Evolutionary conservation across 2,888 invertebrate genomes (phyloP), one percentile per base, ranked within the genome.

Genomic region (Gisinianus flammeolus): DNA sequence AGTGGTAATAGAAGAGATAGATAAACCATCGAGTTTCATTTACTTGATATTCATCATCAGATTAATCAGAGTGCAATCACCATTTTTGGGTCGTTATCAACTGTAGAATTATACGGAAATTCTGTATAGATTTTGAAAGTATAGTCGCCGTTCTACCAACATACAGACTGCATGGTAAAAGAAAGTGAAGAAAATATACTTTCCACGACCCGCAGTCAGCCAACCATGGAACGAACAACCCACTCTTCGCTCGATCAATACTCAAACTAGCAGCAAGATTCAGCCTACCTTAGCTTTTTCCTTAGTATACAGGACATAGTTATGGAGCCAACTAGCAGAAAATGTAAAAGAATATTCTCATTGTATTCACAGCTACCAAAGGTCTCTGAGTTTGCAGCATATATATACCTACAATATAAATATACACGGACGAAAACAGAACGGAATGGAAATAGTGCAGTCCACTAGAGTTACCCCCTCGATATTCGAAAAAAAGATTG

Each of bases 21-120:
- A 62, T 26, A 22, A 26, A 12, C 28, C 26, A 26, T 12, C 16
- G 24, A 26, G 24, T 28, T 28, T 12, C 62, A 12, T 16, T 28
- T 28, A 26, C 16, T 26, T 26, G 22, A 16, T 26, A 62, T 16
- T 62, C 28, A 62, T 62, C 62, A 62, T 26, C 26, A 62, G 62
- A 22, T 62, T 26, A 62, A 62, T 62, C 62, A 62, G 28, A 62
- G 62, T 62, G 62, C 62, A 62, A 62, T 26, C 62, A 62, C 12
- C 26, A 62, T 26, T 54, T 54, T 54, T 54, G 16, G 19, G 54
- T 19, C 54, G 54, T 54, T 44, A 3, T 54, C 6, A 54, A 62
- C 62, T 62, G 26, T 62, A 26, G 62, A 62, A 26, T 62, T 28
- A 26, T 26, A 62, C 16, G 24, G 4, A 22, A 26, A n/a, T 58